Evolutionary conservation across 2,888 invertebrate genomes (phyloP), one percentile per base, ranked within the genome.

Genomic region (Melitaea athalia): DNA sequence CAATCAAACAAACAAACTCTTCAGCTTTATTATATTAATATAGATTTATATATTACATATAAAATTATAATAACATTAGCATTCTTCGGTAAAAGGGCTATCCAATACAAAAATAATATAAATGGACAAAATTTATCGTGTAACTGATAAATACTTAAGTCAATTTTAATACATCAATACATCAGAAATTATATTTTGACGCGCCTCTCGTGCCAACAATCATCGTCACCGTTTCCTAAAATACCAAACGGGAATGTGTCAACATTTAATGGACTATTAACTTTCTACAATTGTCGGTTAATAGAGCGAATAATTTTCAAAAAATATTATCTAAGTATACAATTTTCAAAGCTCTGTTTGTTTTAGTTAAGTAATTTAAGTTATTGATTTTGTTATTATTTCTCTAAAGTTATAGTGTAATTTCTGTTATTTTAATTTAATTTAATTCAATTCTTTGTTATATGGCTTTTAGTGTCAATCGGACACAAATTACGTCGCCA

Each of bases 261-360:
- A 84, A 86, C 86, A 84, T 88, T 88, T 87, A 76, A 79, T 81
- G 87, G 83, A 75, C 83, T 82, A 87, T 88, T 89, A 88, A 84
- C 78, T 74, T 53, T 71, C 78, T 78, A 86, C 86, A 85, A 82
- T 77, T 72, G 71, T 55, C 53, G 71, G 76, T 72, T 74, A 85
- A 78, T 81, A 71, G 72, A 72, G 60, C 73, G 75, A 69, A 69
- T 70, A 74, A 67, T 63, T 53, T 70, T 67, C 67, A 72, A 68
- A 66, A 11, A 33, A n/a, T n/a, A 14, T 12, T 11, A n/a, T n/a
- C 33, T 55, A n/a, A n/a, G n/a, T n/a, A 55, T 53, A 38, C 68
- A 53, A 64, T 60, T 38, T 65, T 60, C 7, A 43, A n/a, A 65
- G 15, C 33, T 12, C 53, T 57, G 47, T 62, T 67, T 62, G 45